These are phyloP conservation scores for Microcebus jonahi DNA, from an alignment of 2,113 vertebrate species.

Conservation along the genomic window DNA sequence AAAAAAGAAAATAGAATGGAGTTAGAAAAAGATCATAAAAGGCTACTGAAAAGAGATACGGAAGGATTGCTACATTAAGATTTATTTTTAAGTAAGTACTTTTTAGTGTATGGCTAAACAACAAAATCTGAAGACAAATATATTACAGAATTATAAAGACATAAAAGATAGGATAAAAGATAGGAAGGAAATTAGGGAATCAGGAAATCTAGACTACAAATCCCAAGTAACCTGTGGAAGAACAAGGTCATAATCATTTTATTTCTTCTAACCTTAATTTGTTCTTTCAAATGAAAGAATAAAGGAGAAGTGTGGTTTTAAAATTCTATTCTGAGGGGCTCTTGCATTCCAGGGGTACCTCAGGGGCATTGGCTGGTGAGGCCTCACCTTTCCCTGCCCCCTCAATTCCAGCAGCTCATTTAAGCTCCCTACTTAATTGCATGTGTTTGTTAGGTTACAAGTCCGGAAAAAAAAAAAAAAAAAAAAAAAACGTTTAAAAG, in stretches of 20 bases:
- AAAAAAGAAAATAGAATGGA: not conserved
- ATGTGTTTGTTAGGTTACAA: not conserved
- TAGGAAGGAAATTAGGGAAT: not conserved
- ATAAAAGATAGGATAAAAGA: not conserved
- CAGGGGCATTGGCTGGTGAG: not conserved
- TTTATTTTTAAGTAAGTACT: not conserved
- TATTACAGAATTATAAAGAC: not conserved
- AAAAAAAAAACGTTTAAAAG: not conserved
- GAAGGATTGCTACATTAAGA: not conserved
- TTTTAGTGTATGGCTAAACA: not conserved
- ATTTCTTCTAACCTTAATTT: not conserved
- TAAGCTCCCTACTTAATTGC: not conserved
- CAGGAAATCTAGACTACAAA: not conserved
- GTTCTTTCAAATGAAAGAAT: not conserved
- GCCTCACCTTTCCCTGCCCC: not conserved
- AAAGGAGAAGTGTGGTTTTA: not conserved
- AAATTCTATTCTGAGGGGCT: not conserved
- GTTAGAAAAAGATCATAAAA: not conserved
- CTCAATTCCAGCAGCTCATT: not conserved
- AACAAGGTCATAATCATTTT: constrained; percentile 22
- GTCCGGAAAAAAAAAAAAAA: not conserved
- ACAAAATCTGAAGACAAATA: constrained; percentile 25
- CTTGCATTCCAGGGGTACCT: not conserved
- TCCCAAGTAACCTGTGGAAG: not conserved
- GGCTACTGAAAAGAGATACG: not conserved